Percentiles rank a stretch among this genome's conserved stretches.
Evolutionary conservation across 2,888 invertebrate genomes (phyloP).

Genomic region (Neoaliturus tenellus): DNA sequence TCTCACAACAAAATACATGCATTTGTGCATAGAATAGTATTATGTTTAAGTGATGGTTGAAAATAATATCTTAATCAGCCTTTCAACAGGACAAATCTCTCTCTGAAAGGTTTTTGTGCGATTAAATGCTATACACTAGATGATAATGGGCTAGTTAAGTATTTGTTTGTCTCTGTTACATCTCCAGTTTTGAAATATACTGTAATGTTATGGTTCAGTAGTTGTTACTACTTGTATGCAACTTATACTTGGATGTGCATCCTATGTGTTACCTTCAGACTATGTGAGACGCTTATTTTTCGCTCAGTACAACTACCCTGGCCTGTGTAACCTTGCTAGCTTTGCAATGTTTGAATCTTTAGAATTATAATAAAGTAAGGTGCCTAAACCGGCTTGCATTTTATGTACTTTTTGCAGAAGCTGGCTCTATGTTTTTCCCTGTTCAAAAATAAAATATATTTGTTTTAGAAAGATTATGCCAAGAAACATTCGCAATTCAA

Average conservation of each 20-base stretch:
- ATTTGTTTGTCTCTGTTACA: not conserved
- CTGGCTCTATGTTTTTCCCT: not conserved
- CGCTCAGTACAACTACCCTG: not conserved
- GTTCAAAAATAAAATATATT: too few species aligned
- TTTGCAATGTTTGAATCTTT: conserved; percentile 16
- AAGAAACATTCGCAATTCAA: too few species aligned
- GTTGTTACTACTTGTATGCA: not conserved
- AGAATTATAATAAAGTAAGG: conserved; percentile 18
- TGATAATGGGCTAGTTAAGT: not conserved
- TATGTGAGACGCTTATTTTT: not conserved
- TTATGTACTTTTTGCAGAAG: not conserved
- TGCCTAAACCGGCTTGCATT: conserved; percentile 2
- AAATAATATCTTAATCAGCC: not conserved
- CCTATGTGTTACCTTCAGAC: not conserved
- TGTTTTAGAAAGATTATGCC: too few species aligned
- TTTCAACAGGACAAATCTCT: too few species aligned
- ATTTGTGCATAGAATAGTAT: too few species aligned
- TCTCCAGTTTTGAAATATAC: not conserved
- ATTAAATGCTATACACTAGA: not conserved
- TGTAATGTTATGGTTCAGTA: not conserved
- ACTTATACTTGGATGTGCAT: not conserved
- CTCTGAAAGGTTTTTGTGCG: not conserved
- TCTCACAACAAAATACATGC: too few species aligned
- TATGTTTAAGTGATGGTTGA: not conserved
- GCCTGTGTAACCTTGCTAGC: conserved; percentile 23